Percentiles rank a stretch among this genome's conserved stretches.
These are phyloP conservation scores for Monodelphis domestica DNA, from an alignment of 2,797 vertebrate genomes.

Conservation along the genomic window DNA sequence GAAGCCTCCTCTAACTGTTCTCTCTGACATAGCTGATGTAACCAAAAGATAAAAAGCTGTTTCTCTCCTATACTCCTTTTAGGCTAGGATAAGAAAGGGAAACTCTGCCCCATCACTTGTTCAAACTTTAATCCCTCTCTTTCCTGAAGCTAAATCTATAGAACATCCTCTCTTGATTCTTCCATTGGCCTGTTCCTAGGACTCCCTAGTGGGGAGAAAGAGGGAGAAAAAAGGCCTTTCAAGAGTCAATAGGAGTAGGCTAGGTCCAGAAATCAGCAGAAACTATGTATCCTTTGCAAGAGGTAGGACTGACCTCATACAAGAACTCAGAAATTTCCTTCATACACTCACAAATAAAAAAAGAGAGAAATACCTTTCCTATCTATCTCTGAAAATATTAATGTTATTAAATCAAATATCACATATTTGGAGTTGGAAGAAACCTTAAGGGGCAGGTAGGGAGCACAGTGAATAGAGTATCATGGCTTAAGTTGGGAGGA, in stretches of 20 bases:
- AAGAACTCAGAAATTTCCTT: background rate
- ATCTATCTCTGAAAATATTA: background rate
- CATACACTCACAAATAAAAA: too few species aligned
- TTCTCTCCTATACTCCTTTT: constrained; percentile 12
- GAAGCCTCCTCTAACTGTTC: constrained; percentile 16
- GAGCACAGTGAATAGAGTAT: too few species aligned
- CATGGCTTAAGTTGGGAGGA: too few species aligned
- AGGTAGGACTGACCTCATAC: background rate
- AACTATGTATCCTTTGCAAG: background rate
- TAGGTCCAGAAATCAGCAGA: background rate
- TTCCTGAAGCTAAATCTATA: constrained; percentile 45
- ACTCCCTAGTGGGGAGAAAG: background rate
- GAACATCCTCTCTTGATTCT: background rate
- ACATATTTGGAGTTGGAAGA: background rate
- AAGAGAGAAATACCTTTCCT: background rate
- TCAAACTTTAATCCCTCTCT: constrained; percentile 46
- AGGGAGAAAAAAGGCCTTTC: background rate
- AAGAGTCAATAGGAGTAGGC: background rate
- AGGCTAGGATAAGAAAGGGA: constrained; percentile 35
- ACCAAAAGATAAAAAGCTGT: constrained; percentile 35
- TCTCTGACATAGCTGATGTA: constrained; percentile 33
- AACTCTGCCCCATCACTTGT: background rate
- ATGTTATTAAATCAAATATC: background rate
- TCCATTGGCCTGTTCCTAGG: background rate
- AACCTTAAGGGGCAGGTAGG: too few species aligned